Conservation (phyloP, 2,888 invertebrate genomes). For the Nasonia oneida region DNA sequence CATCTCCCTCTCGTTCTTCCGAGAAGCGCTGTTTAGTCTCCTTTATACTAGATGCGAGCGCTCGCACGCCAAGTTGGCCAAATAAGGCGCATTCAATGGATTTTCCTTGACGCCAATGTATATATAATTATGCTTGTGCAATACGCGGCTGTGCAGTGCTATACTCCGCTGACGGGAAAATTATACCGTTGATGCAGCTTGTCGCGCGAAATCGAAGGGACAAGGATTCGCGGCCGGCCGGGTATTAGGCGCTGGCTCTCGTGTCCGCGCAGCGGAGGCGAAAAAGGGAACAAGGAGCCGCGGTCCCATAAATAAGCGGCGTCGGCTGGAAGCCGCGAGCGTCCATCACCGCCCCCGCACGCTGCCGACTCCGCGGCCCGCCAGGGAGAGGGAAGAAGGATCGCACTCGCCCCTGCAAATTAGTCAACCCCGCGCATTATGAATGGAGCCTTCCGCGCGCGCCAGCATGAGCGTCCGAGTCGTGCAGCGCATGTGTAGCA, state of each 20-base stretch:
- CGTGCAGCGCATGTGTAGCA: not conserved
- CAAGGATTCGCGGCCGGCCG: not conserved
- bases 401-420: constrained; percentile 68
- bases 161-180: no score
- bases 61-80: no score
- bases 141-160: no score
- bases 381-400: constrained; percentile 48
- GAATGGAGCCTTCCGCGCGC: constrained; percentile 66
- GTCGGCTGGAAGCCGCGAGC: constrained; percentile 70
- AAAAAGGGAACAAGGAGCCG: constrained; percentile 45
- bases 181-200: no score
- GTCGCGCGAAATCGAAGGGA: no score
- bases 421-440: constrained; percentile 72
- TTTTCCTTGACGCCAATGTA: no score
- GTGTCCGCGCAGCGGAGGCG: no score
- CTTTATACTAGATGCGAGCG: no score
- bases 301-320: constrained; percentile 71
- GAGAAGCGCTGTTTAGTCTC: no score
- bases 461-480: not conserved
- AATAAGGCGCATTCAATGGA: no score
- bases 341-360: constrained; percentile 75
- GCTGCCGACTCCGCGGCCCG: constrained; percentile 31
- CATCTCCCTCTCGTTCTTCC: not conserved
- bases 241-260: not conserved
- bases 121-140: no score